Conservation (phyloP, 1,140 invertebrate species). For the Drosophila virilis region DNA sequence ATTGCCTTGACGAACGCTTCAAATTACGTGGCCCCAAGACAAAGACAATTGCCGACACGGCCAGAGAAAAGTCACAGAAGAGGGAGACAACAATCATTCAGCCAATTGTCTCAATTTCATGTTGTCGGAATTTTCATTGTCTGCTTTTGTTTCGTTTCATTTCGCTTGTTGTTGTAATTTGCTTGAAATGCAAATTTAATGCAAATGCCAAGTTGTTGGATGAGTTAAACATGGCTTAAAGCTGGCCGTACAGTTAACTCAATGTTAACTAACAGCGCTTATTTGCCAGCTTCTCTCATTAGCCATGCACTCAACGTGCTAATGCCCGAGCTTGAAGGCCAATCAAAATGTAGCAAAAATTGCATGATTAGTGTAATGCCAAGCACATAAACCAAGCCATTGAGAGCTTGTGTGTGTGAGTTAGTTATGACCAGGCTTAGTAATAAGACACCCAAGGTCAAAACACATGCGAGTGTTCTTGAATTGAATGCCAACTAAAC, state of each 20-base stretch:
- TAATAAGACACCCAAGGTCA: conserved; percentile 20
- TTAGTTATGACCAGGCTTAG: conserved; percentile 36
- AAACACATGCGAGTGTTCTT: conserved; percentile 37
- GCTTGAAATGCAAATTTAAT: conserved; percentile 64
- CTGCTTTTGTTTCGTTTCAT: conserved; percentile 30
- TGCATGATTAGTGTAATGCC: conserved; percentile 76
- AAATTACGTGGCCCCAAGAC: conserved; percentile 54
- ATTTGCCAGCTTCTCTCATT: conserved; percentile 48
- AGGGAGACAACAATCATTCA: conserved; percentile 32
- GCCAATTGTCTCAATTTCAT: conserved; percentile 74
- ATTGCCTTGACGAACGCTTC: conserved; percentile 47
- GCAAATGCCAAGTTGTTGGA: conserved; percentile 46
- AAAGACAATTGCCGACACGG: conserved; percentile 34
- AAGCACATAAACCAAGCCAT: conserved; percentile 52
- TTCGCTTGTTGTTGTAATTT: conserved; percentile 39
- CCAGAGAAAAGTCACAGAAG: conserved; percentile 21
- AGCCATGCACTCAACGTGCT: conserved; percentile 69
- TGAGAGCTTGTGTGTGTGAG: conserved; percentile 11
- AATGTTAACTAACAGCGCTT: conserved; percentile 38
- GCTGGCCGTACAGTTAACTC: conserved; percentile 29
- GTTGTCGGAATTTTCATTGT: conserved; percentile 45
- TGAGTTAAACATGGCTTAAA: conserved; percentile 24
- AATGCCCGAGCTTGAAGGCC: conserved; percentile 55
- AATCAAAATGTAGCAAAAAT: conserved; percentile 68
- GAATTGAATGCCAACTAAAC: conserved; percentile 57